These are phyloP conservation scores for Gadopsis bispinosus DNA, from an alignment of 2,797 vertebrate species.

Conservation along the genomic window DNA sequence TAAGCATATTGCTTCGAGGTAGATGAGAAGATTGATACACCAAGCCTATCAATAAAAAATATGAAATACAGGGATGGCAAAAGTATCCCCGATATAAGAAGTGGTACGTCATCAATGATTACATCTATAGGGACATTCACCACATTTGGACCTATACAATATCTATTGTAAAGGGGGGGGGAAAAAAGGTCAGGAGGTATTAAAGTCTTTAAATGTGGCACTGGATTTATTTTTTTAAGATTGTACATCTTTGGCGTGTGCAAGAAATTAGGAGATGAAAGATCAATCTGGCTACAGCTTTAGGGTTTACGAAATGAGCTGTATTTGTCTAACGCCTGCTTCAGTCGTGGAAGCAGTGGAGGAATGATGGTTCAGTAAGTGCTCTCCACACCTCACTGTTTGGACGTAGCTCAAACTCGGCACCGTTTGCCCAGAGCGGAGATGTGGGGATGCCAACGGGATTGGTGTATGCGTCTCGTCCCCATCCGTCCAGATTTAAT, in stretches of 20 bases:
- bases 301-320: slow-evolving; percentile 2
- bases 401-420: slow-evolving; percentile 50
- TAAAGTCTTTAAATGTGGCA: not conserved
- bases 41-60: not conserved
- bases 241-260: not conserved
- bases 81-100: not conserved
- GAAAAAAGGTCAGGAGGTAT: not conserved
- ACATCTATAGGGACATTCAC: slow-evolving; percentile 10
- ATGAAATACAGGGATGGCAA: not conserved
- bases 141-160: slow-evolving; percentile 1
- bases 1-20: not conserved
- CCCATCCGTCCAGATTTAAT: slow-evolving; percentile 38
- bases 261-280: not conserved
- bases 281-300: not conserved
- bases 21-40: not conserved
- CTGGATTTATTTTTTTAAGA: not conserved
- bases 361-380: slow-evolving; percentile 27
- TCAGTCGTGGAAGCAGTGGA: slow-evolving; percentile 11
- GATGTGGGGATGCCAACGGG: slow-evolving; percentile 39
- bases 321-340: slow-evolving; percentile 10
- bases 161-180: not conserved
- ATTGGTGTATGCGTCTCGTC: slow-evolving; percentile 28
- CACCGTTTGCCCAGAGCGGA: slow-evolving; percentile 40
- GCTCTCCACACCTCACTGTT: slow-evolving; percentile 32
- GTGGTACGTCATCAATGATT: not conserved